Evolutionary conservation across 2,888 invertebrate genomes (phyloP).

Genomic region (Muscina levida): DNA sequence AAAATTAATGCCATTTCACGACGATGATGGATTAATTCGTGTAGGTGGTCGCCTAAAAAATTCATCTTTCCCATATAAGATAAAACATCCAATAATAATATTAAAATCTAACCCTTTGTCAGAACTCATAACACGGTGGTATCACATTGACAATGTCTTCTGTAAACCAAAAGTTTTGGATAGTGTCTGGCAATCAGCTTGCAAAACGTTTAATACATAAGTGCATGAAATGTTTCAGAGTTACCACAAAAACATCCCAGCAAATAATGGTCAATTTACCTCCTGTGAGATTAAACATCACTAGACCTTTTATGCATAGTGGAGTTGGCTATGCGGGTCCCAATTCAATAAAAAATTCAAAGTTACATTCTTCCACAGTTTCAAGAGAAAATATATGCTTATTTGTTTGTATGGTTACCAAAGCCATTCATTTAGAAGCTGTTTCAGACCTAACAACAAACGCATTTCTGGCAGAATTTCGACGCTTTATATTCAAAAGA

Average conservation of each 20-base stretch:
- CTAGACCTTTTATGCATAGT: constrained; percentile 56
- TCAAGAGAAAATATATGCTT: constrained; percentile 61
- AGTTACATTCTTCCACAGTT: background rate
- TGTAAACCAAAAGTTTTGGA: constrained; percentile 51
- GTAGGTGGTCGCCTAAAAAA: constrained; percentile 56
- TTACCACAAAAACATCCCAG: constrained; percentile 35
- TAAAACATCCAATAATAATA: constrained; percentile 50
- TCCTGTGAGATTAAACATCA: constrained; percentile 40
- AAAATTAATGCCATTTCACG: constrained; percentile 33
- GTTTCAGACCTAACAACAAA: background rate
- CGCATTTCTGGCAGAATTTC: too few species aligned
- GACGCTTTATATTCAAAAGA: too few species aligned
- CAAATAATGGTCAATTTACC: constrained; percentile 56
- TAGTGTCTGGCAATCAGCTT: constrained; percentile 32
- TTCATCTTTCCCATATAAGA: constrained; percentile 3
- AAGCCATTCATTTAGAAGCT: background rate
- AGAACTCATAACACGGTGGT: constrained; percentile 48
- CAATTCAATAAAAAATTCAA: background rate
- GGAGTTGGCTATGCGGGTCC: constrained; percentile 68
- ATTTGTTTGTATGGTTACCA: constrained; percentile 40
- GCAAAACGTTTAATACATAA: constrained; percentile 41
- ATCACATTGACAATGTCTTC: constrained; percentile 47
- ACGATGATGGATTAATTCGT: constrained; percentile 25
- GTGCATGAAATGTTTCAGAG: constrained; percentile 47
- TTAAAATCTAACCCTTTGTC: constrained; percentile 46